These are phyloP conservation scores for Hydropotes inermis DNA, from an alignment of 2,113 vertebrate genomes.

Conservation along the genomic window DNA sequence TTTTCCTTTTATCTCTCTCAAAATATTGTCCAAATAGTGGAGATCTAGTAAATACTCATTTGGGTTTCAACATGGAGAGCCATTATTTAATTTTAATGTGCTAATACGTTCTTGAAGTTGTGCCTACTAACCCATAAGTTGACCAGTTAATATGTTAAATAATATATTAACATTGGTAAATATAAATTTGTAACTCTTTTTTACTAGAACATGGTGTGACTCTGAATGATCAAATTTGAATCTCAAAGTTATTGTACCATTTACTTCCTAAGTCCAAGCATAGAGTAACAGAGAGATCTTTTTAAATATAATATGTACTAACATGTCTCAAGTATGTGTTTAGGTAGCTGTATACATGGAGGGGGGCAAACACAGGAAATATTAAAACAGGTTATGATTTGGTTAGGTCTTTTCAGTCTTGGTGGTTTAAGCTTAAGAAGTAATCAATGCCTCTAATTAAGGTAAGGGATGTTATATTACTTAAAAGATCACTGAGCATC, in stretches of 20 bases:
- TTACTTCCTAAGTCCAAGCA: background rate
- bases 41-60: background rate
- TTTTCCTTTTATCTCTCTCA: background rate
- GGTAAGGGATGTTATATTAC: background rate
- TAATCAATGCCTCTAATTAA: background rate
- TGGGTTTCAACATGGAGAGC: background rate
- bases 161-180: background rate
- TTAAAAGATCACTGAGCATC: background rate
- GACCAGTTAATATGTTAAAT: background rate
- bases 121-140: background rate
- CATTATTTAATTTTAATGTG: conserved; percentile 1
- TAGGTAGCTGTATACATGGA: background rate
- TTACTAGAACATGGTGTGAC: background rate
- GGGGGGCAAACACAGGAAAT: background rate
- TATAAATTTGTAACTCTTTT: background rate
- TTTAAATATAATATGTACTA: background rate
- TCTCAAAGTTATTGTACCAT: background rate
- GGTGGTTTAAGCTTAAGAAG: background rate
- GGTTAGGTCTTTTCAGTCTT: background rate
- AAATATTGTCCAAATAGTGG: background rate
- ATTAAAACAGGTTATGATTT: background rate
- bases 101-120: background rate
- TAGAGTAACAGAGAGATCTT: background rate
- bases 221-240: background rate
- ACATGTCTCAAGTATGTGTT: background rate